Base-by-base conservation (phyloP, 2,113 vertebrate species). In the Sitta europaea region DNA sequence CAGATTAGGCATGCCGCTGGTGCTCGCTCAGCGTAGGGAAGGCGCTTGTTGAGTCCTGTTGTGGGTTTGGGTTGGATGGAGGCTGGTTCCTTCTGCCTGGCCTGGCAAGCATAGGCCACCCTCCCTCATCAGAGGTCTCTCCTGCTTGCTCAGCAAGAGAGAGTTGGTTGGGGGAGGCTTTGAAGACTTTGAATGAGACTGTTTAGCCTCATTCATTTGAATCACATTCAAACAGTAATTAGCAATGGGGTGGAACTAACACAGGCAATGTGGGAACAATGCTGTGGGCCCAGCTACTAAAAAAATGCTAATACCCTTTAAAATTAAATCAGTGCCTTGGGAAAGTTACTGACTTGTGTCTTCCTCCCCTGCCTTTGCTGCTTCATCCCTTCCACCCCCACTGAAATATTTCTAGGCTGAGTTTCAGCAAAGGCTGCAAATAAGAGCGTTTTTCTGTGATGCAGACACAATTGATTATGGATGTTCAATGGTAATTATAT, bases 161-260 rank as follows among this genome's bases (percentile, higher is more conserved):
- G 54, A 61, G 95, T 87, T 88, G 47, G 50, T 27, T 28, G 10
- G 51, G 71, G 68, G 65, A 79, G 62, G 70, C 82, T 88, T 80
- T 8, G 12, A 83, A 16, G 85, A 38, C 50, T 94, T n/a, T n/a
- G n/a, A n/a, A n/a, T n/a, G n/a, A n/a, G n/a, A n/a, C 91, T 88
- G 86, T 91, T 90, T 68, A 92, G 92, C 95, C 75, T 94, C n/a
- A n/a, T n/a, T n/a, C n/a, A n/a, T n/a, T n/a, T n/a, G n/a, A n/a
- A n/a, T 86, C 14, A 14, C 86, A 74, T 96, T 92, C 77, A 77
- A 80, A 88, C 66, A 45, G 86, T 96, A 91, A 94, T 95, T 96
- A 95, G 77, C 84, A 80, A 18, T 50, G 66, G 83, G 72, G 47
- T 82, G 50, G 82, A 96, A 97, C 91, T 96, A 97, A 96, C 24